Percentiles rank a stretch among this genome's conserved stretches.
These are phyloP conservation scores for Diorhabda carinulata DNA, from an alignment of 1,140 invertebrate species.

Conservation along the genomic window DNA sequence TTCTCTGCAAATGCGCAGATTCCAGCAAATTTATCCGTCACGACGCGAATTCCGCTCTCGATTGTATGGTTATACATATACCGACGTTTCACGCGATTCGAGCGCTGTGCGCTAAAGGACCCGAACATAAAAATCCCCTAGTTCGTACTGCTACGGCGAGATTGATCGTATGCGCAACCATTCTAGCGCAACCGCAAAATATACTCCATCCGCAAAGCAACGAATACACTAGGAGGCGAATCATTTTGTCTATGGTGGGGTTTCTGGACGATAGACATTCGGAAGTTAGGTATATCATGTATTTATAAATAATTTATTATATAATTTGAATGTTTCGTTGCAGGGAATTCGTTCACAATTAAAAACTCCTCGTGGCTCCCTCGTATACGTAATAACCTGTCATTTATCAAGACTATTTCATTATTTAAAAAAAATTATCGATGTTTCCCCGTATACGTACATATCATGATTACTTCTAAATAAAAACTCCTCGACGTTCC, in stretches of 20 bases:
- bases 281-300: conserved; percentile 37
- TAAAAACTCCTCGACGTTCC: too few species aligned
- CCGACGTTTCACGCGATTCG: conserved; percentile 44
- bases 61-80: conserved; percentile 56
- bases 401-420: too few species aligned
- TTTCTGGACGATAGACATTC: conserved; percentile 43
- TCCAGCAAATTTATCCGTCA: conserved; percentile 63
- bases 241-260: conserved; percentile 37
- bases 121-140: conserved; percentile 44
- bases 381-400: too few species aligned
- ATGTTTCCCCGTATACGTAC: too few species aligned
- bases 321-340: too few species aligned
- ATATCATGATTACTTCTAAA: too few species aligned
- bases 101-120: conserved; percentile 43
- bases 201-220: conserved; percentile 37
- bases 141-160: conserved; percentile 39
- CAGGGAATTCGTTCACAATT: too few species aligned
- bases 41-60: conserved; percentile 59
- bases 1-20: conserved; percentile 60
- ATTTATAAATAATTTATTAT: too few species aligned
- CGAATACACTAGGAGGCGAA: conserved; percentile 40
- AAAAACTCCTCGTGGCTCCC: too few species aligned
- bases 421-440: too few species aligned
- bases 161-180: conserved; percentile 41
- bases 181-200: conserved; percentile 35